Conservation (phyloP, 2,797 vertebrate species). For the Fratercula arctica region DNA sequence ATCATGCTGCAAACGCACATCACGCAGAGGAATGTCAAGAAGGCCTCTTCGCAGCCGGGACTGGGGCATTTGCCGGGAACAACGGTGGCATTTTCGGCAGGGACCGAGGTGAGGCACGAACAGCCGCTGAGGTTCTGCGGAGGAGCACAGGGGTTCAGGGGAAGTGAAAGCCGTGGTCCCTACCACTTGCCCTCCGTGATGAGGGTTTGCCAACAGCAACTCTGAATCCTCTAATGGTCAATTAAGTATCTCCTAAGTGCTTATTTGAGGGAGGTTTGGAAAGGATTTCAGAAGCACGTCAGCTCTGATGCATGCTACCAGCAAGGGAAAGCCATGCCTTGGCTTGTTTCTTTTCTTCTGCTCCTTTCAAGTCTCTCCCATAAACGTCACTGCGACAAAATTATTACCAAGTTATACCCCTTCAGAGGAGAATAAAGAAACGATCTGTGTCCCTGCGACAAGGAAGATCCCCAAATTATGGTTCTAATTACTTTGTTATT, state of each 20-base stretch:
- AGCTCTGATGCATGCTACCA: neutral
- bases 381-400: slow-evolving; percentile 14
- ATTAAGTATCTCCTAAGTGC: slow-evolving; percentile 50
- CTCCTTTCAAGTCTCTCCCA: slow-evolving; percentile 49
- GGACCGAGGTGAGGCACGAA: slow-evolving; percentile 82
- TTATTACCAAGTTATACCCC: slow-evolving; percentile 14
- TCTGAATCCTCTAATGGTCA: slow-evolving; percentile 6
- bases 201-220: neutral
- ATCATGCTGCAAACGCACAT: slow-evolving; percentile 98
- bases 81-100: slow-evolving; percentile 79
- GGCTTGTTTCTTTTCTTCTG: slow-evolving; percentile 32
- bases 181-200: neutral
- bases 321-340: neutral
- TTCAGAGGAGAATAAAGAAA: slow-evolving; percentile 67
- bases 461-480: slow-evolving; percentile 62
- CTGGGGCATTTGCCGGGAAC: slow-evolving; percentile 92
- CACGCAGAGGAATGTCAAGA: slow-evolving; percentile 96
- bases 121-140: slow-evolving; percentile 92
- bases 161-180: neutral
- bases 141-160: slow-evolving; percentile 22
- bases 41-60: slow-evolving; percentile 91
- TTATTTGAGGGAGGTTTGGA: neutral
- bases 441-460: slow-evolving; percentile 7
- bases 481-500: slow-evolving; percentile 69
- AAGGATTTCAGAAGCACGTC: neutral